These are phyloP conservation scores for Heteropelma amictum DNA, from an alignment of 2,888 invertebrate genomes.

Conservation along the genomic window DNA sequence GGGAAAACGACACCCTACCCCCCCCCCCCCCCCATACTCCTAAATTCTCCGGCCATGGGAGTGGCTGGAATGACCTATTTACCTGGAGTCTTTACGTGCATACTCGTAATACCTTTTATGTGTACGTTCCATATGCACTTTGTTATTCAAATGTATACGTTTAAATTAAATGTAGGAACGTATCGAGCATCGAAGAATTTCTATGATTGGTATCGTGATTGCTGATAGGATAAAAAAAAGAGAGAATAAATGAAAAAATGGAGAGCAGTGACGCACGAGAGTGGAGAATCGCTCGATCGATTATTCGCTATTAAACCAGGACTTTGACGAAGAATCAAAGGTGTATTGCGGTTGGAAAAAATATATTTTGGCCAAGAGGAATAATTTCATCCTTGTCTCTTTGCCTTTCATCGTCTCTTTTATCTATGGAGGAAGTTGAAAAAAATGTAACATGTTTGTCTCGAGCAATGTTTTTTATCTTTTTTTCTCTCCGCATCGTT, in stretches of 20 bases:
- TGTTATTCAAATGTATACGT: no score
- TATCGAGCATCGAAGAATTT: no score
- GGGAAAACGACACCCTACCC: slow-evolving; percentile 17
- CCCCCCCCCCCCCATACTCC: neutral
- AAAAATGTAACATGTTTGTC: no score
- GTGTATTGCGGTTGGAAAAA: slow-evolving; percentile 12
- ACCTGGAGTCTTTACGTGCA: slow-evolving; percentile 3
- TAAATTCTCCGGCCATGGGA: slow-evolving; percentile 3
- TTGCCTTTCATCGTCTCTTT: neutral
- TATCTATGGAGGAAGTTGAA: neutral
- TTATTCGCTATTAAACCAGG: slow-evolving; percentile 14
- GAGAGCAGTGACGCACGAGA: slow-evolving; percentile 3
- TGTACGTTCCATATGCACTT: neutral
- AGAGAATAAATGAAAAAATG: neutral
- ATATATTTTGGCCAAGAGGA: neutral
- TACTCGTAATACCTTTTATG: neutral
- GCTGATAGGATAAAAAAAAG: neutral
- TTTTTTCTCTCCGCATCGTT: no score
- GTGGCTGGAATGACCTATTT: slow-evolving; percentile 36
- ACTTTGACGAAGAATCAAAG: slow-evolving; percentile 5
- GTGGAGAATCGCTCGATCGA: slow-evolving; percentile 37
- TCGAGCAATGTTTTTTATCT: no score
- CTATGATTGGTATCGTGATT: slow-evolving; percentile 11
- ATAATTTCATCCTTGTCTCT: neutral
- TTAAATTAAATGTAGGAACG: no score